A percentile compares a stretch with the other conserved stretches of the same genome.
phyloP scores from a whole-genome alignment of 2,888 invertebrate species.

The Ashinkailepas kermadecensis region DNA sequence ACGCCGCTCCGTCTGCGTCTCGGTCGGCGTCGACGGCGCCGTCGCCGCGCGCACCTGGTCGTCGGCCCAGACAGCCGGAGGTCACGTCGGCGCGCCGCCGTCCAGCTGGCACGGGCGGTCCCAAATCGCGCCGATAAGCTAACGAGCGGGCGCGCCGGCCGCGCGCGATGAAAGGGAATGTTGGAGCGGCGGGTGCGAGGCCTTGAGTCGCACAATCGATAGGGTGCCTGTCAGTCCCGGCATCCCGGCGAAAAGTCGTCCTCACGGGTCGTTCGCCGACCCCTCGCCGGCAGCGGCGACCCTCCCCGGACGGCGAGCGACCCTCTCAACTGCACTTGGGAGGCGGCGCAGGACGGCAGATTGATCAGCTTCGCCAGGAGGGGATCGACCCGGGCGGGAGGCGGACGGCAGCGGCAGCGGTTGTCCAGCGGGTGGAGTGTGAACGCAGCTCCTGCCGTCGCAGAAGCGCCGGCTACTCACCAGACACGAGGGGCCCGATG shows the following conservation, averaged over 20 bases:
- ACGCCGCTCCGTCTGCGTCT: neutral
- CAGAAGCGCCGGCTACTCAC: neutral
- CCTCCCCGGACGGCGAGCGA: too few species aligned
- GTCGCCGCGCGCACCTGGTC: neutral
- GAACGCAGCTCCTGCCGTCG: too few species aligned
- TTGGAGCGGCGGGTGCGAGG: neutral
- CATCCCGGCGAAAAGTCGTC: neutral
- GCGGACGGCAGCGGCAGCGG: too few species aligned
- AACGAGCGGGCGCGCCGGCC: neutral
- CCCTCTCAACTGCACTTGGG: too few species aligned
- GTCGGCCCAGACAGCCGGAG: neutral
- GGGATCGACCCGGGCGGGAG: too few species aligned
- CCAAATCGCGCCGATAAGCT: neutral
- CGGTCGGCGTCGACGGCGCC: neutral
- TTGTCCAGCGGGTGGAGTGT: too few species aligned
- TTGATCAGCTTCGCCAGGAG: neutral
- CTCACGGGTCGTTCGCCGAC: too few species aligned
- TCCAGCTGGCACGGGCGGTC: neutral
- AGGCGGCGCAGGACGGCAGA: neutral
- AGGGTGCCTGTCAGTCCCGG: neutral
- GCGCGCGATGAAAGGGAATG: constrained; percentile 9
- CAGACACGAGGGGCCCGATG: neutral
- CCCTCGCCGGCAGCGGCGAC: too few species aligned
- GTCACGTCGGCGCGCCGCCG: neutral
- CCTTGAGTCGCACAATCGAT: constrained; percentile 2